Conservation (phyloP, 2,888 invertebrate species). For the Rhingia campestris region DNA sequence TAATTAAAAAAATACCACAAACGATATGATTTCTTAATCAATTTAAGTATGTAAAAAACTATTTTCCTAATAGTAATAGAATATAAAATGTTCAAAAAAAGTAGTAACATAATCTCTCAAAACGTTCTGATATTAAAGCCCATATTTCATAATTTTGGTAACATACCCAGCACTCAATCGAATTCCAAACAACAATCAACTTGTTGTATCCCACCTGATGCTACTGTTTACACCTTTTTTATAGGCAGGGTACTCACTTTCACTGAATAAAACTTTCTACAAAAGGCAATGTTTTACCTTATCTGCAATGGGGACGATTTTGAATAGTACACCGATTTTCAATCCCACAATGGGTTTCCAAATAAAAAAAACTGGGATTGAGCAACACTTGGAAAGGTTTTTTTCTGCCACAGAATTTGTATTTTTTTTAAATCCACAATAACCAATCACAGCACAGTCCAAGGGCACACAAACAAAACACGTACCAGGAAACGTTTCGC, state of each 20-base stretch:
- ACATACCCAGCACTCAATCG: slow-evolving; percentile 27
- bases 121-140: slow-evolving; percentile 28
- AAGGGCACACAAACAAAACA: neutral
- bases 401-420: neutral
- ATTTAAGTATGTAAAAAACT: too few relatives aligned
- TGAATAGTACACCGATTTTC: too few relatives aligned
- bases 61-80: too few relatives aligned
- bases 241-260: neutral
- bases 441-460: slow-evolving; percentile 9
- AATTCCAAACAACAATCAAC: slow-evolving; percentile 19
- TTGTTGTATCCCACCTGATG: slow-evolving; percentile 53
- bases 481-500: neutral
- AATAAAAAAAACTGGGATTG: too few relatives aligned
- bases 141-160: slow-evolving; percentile 5
- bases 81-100: too few relatives aligned
- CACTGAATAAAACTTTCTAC: slow-evolving; percentile 23
- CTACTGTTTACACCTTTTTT: slow-evolving; percentile 2
- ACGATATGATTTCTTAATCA: too few relatives aligned
- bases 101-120: neutral
- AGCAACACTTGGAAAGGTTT: neutral
- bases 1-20: too few relatives aligned
- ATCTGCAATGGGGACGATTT: neutral
- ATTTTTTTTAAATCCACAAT: slow-evolving; percentile 1
- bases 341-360: too few relatives aligned
- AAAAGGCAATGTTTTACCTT: neutral